Conservation (phyloP, 2,797 vertebrate species). For the Chaetodon trifasciatus region DNA sequence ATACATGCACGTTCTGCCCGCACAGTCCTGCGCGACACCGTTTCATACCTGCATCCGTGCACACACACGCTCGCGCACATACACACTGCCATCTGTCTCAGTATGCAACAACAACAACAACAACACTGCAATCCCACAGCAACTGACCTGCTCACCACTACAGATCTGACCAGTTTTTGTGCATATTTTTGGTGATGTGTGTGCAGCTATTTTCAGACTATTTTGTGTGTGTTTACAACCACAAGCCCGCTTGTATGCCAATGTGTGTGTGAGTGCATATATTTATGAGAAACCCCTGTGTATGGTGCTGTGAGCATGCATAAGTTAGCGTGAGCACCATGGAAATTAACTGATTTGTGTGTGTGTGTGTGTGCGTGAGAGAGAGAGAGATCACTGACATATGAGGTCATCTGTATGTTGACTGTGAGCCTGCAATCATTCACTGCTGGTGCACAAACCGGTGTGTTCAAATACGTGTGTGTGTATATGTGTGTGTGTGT, state of each 20-base stretch:
- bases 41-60: conserved; percentile 29
- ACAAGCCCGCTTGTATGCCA: conserved; percentile 43
- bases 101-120: conserved; percentile 63
- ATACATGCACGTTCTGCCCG: conserved; percentile 21
- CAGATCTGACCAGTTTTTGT: conserved; percentile 40
- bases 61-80: conserved; percentile 8
- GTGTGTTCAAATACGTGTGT: conserved; percentile 8
- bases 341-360: conserved; percentile 37
- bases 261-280: conserved; percentile 70
- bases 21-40: conserved; percentile 6
- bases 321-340: conserved; percentile 63
- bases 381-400: conserved; percentile 24
- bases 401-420: conserved; percentile 65
- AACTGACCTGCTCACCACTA: conserved; percentile 47
- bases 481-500: neutral
- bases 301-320: conserved; percentile 71
- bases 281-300: conserved; percentile 64
- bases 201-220: conserved; percentile 57
- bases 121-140: conserved; percentile 61
- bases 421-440: conserved; percentile 60
- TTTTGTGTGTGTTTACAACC: conserved; percentile 59
- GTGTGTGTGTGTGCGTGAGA: conserved; percentile 22
- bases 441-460: conserved; percentile 8
- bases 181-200: neutral
- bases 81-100: conserved; percentile 69